Evolutionary conservation across 1,140 invertebrate genomes (phyloP).

Genomic region (Panagrolaimus sp.): DNA sequence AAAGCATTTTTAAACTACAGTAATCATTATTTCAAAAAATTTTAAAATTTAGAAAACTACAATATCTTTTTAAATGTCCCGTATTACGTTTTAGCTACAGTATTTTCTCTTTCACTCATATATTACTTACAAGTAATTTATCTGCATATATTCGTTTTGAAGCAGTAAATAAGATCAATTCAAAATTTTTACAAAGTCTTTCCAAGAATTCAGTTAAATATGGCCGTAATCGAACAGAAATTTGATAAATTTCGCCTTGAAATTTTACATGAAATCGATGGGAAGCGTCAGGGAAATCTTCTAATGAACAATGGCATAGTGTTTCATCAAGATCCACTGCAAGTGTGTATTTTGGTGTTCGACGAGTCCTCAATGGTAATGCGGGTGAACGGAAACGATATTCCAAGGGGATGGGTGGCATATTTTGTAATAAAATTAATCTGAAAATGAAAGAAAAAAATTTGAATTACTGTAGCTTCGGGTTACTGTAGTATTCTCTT

Average conservation of each 20-base stretch:
- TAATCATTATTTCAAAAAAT: too few species aligned
- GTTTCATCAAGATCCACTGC: conserved; percentile 88
- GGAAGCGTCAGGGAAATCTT: conserved; percentile 80
- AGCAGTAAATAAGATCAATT: conserved; percentile 92
- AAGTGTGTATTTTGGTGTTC: conserved; percentile 84
- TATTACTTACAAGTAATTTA: conserved; percentile 69
- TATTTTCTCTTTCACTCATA: too few species aligned
- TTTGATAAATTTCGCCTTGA: conserved; percentile 79
- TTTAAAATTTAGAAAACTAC: too few species aligned
- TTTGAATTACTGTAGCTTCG: not conserved
- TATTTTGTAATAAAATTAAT: conserved; percentile 69
- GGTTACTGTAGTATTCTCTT: not conserved
- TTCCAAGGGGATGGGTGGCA: conserved; percentile 80
- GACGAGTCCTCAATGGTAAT: conserved; percentile 81
- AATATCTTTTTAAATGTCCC: too few species aligned
- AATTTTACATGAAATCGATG: conserved; percentile 87
- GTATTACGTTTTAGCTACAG: too few species aligned
- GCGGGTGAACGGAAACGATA: conserved; percentile 79
- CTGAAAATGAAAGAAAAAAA: too few species aligned
- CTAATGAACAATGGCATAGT: conserved; percentile 85
- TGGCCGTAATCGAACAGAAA: conserved; percentile 84
- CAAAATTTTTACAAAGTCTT: conserved; percentile 78
- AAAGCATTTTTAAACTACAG: too few species aligned
- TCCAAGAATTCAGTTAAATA: conserved; percentile 85
- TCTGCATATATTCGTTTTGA: conserved; percentile 92